Conservation (phyloP, 2,888 invertebrate species). For the Cheilosia grossa region DNA sequence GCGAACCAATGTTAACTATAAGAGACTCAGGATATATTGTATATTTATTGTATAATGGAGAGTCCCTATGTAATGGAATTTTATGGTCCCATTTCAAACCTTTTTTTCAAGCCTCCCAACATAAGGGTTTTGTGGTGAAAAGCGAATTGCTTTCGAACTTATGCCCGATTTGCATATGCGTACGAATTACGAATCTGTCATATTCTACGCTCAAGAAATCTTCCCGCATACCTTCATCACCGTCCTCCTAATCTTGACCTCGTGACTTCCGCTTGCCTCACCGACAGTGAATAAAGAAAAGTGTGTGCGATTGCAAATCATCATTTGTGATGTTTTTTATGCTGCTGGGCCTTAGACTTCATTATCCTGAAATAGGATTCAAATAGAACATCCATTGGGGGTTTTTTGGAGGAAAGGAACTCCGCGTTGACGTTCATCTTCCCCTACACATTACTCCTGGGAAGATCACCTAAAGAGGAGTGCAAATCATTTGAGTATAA, state of each 20-base stretch:
- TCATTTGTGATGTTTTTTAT: not conserved
- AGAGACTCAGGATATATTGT: no score
- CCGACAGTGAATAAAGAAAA: not conserved
- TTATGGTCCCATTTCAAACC: no score
- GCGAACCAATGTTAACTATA: no score
- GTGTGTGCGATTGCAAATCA: constrained; percentile 14
- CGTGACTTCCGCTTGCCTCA: not conserved
- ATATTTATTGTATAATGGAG: no score
- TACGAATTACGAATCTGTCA: no score
- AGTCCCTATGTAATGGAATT: no score
- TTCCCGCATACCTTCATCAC: not conserved
- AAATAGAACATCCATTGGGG: no score
- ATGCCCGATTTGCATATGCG: no score
- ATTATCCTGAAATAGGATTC: constrained; percentile 54
- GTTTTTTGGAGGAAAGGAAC: not conserved
- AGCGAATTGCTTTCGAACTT: no score
- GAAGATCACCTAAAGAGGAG: constrained; percentile 21
- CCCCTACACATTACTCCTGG: not conserved
- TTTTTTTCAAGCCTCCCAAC: no score
- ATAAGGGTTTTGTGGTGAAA: no score
- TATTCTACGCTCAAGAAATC: no score
- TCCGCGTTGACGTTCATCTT: not conserved
- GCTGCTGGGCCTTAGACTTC: constrained; percentile 5
- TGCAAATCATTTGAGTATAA: constrained; percentile 53
- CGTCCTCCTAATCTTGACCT: not conserved